A percentile compares a stretch with the other conserved stretches of the same genome.
Evolutionary conservation across 2,113 vertebrate species (phyloP).

Genomic region (Vidua macroura): DNA sequence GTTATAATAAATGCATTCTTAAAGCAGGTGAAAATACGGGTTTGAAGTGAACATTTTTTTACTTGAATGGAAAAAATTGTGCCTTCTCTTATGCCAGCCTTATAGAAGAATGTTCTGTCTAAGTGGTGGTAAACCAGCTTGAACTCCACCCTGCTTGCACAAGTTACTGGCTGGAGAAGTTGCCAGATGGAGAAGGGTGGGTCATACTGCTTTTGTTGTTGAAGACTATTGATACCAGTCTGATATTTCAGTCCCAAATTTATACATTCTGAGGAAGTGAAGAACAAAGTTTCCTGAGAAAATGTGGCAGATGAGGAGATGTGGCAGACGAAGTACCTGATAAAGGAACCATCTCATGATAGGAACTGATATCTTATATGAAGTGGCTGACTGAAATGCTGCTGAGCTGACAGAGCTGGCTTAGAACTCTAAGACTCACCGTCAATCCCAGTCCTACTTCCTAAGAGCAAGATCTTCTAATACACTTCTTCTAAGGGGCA

Average conservation of each 20-base stretch:
- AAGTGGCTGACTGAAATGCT: background rate
- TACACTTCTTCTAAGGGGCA: background rate
- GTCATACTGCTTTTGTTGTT: background rate
- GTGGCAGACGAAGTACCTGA: background rate
- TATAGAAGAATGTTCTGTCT: background rate
- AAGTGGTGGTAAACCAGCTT: background rate
- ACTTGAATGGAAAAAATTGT: background rate
- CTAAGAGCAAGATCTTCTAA: background rate
- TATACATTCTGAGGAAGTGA: background rate
- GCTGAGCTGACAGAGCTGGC: background rate
- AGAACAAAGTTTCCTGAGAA: background rate
- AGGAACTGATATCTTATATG: too few species aligned
- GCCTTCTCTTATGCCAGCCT: background rate
- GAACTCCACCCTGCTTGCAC: background rate
- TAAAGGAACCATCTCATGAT: background rate
- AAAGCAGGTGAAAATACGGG: background rate
- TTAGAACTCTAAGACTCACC: background rate
- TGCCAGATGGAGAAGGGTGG: background rate
- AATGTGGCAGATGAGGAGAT: background rate
- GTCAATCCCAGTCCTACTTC: background rate
- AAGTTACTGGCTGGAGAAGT: background rate
- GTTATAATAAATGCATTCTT: background rate
- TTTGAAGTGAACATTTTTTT: background rate
- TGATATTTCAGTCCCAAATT: background rate
- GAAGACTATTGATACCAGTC: background rate